phyloP scores from a whole-genome alignment of 2,113 vertebrate species.

The Emberiza fucata region DNA sequence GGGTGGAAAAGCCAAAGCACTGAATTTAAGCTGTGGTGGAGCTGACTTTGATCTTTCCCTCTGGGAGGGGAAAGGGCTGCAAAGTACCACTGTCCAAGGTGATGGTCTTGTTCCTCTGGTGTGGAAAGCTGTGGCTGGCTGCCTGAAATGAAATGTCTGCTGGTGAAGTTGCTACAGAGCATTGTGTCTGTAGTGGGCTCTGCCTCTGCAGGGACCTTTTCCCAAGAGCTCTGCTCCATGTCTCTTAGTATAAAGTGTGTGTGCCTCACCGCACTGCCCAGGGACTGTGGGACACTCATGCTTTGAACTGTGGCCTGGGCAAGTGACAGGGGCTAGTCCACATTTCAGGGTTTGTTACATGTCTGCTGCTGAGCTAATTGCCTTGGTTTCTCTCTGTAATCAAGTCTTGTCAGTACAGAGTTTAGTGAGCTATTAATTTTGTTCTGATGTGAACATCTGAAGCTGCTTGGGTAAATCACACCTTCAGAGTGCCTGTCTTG shows the following conservation, averaged over 20 bases:
- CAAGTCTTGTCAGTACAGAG: background rate
- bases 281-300: background rate
- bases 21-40: background rate
- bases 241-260: fast-evolving
- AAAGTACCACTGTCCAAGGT: fast-evolving
- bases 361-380: background rate
- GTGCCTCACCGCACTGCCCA: background rate
- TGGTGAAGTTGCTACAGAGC: background rate
- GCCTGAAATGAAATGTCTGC: fast-evolving
- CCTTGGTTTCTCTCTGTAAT: background rate
- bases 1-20: background rate
- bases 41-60: background rate
- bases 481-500: background rate
- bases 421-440: conserved; percentile 20
- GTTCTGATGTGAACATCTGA: background rate
- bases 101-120: background rate
- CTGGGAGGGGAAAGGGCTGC: background rate
- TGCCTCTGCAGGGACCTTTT: background rate
- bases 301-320: background rate
- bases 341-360: background rate
- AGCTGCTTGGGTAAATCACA: background rate
- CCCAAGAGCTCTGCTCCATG: fast-evolving
- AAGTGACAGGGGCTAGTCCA: background rate
- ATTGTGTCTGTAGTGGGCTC: fast-evolving
- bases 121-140: background rate